Base-by-base conservation (phyloP, 2,113 vertebrate species). In the Bujurquina vittata region DNA sequence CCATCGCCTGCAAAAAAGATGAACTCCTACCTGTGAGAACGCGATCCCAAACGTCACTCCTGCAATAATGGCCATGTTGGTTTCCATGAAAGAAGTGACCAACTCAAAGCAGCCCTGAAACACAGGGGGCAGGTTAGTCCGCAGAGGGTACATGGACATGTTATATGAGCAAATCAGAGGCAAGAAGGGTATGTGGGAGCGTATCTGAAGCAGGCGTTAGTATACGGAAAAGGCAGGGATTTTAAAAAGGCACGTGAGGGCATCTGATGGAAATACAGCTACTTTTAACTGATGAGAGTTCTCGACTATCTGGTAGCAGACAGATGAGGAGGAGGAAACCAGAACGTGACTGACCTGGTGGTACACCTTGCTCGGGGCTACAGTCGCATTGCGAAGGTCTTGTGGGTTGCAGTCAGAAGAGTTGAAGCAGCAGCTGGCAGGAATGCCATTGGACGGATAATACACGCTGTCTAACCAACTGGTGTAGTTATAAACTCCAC, bases 21-120 rank as follows among this genome's bases (percentile, higher is more conserved):
- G 3, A 72, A 54, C 18, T 63, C 72, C 46, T 37, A 99, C 98
- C 97, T 99, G 98, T 90, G 97, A 99, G 93, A 99, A 99, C 0
- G 98, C 98, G 14, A 99, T 99, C 81, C 98, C 98, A 93, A 99
- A 99, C 29, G 98, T 99, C 93, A 99, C 98, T 87, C 98, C 98
- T 46, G 98, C 98, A 61, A 99, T 99, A 87, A 99, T 99, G 90
- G 97, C 98, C 98, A 99, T 99, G 95, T 99, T 99, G 87, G 97
- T 99, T 89, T 99, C 98, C 96, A 99, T 99, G 94, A 99, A 99
- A 79, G 96, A 97, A 90, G 98, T 99, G 95, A 99, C 98, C 95
- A 99, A 95, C 93, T 99, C 97, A 26, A 98, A 99, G 92, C 98
- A 99, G 84, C 98, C 98, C 98, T 99, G 90, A 37, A 90, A 88